Conservation (phyloP, 92 coral and sea anemone genomes). For the Ricordea florida region DNA sequence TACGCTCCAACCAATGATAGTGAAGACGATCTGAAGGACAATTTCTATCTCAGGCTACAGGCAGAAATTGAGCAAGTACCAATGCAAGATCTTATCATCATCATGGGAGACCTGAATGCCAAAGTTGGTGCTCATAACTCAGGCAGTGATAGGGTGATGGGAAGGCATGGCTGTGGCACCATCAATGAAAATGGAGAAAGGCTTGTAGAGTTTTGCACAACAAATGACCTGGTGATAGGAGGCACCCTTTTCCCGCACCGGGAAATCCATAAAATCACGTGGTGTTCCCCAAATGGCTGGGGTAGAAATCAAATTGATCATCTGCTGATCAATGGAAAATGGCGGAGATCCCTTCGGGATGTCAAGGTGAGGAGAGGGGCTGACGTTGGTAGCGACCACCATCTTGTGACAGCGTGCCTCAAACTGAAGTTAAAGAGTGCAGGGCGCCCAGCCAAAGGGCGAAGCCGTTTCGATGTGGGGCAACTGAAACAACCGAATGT, state of each 20-base stretch:
- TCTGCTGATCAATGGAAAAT: slow-evolving; percentile 18
- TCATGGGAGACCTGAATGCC: slow-evolving; percentile 12
- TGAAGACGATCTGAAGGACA: neutral
- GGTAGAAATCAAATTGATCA: slow-evolving; percentile 29
- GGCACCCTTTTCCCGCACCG: slow-evolving; percentile 4
- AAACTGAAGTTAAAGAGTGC: slow-evolving; percentile 16
- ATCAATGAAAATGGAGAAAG: slow-evolving; percentile 10
- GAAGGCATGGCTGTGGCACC: slow-evolving; percentile 5
- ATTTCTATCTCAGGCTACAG: neutral
- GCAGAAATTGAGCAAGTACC: neutral
- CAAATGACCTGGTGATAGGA: neutral
- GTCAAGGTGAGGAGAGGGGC: neutral
- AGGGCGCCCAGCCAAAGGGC: neutral
- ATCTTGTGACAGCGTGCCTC: slow-evolving; percentile 6
- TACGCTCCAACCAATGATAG: slow-evolving; percentile 4
- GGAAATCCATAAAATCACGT: neutral
- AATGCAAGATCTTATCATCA: neutral
- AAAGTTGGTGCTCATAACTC: neutral
- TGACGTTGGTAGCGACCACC: slow-evolving; percentile 6
- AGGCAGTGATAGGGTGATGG: slow-evolving; percentile 15
- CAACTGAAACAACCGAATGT: neutral
- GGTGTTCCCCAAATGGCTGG: slow-evolving; percentile 4
- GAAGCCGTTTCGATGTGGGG: neutral
- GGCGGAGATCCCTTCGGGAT: slow-evolving; percentile 7
- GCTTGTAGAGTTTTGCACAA: neutral